Conservation (phyloP, 2,113 vertebrate genomes). For the Centropus unirufus region DNA sequence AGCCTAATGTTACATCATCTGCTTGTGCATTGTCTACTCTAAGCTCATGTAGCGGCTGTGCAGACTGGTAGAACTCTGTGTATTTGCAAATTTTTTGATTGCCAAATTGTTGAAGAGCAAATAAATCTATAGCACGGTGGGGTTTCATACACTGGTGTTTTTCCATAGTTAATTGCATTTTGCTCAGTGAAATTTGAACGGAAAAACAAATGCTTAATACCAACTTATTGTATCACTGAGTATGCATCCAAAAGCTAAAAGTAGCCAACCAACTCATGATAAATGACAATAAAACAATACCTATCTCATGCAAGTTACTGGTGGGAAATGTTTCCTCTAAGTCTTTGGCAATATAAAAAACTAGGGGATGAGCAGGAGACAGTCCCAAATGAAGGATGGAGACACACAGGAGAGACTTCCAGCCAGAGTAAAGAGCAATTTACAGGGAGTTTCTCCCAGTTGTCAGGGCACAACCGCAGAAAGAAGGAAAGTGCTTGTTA, state of each 20-base stretch:
- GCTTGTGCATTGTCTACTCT: not conserved
- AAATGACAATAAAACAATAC: not conserved
- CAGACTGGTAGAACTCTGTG: not conserved
- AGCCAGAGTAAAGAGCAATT: not conserved
- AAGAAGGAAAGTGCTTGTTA: not conserved
- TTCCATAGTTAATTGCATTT: not conserved
- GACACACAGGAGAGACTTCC: not conserved
- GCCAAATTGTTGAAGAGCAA: not conserved
- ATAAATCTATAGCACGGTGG: not conserved
- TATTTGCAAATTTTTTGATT: not conserved
- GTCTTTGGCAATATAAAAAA: not conserved
- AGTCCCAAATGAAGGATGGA: not conserved
- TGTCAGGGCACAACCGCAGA: accelerated
- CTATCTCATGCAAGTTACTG: not conserved
- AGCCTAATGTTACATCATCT: not conserved
- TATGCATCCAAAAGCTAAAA: not conserved
- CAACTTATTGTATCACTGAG: not conserved
- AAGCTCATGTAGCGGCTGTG: not conserved
- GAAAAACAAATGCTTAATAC: not conserved
- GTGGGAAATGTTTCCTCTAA: not conserved
- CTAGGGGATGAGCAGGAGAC: not conserved
- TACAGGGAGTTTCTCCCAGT: not conserved
- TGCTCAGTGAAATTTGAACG: not conserved
- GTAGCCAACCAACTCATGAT: not conserved
- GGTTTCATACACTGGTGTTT: not conserved